Percentiles rank a stretch among this genome's conserved stretches.
Evolutionary conservation across 2,888 invertebrate genomes (phyloP).

Genomic region (Nephrotoma appendiculata): DNA sequence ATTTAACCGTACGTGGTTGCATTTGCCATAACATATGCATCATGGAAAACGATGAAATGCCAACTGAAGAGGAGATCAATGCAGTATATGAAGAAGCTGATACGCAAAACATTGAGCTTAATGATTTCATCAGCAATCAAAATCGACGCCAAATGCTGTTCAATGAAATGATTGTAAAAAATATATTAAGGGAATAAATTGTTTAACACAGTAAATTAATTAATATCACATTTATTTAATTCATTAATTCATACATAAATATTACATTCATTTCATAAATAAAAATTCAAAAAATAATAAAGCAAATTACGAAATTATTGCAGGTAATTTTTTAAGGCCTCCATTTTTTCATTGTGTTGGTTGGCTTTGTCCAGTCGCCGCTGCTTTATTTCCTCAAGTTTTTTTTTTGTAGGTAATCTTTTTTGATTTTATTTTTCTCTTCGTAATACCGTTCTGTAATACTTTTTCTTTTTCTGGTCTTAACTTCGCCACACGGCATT

Average conservation of each 20-base stretch:
- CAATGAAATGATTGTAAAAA: background rate
- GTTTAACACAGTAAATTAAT: background rate
- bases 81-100: background rate
- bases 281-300: background rate
- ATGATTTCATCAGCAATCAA: background rate
- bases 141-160: background rate
- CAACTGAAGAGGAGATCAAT: background rate
- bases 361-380: background rate
- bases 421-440: too few species aligned
- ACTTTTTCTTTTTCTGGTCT: too few species aligned
- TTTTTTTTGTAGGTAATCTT: background rate
- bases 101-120: background rate
- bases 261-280: too few species aligned
- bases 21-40: background rate
- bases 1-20: background rate
- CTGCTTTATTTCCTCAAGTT: background rate
- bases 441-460: too few species aligned
- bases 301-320: background rate
- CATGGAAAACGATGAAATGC: background rate
- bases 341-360: too few species aligned
- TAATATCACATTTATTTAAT: background rate
- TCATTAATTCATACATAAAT: background rate
- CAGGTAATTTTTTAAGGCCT: background rate
- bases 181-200: background rate
- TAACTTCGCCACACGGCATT: too few species aligned